Base-by-base conservation (phyloP, 2,113 vertebrate genomes). In the Gymnobelideus leadbeateri region DNA sequence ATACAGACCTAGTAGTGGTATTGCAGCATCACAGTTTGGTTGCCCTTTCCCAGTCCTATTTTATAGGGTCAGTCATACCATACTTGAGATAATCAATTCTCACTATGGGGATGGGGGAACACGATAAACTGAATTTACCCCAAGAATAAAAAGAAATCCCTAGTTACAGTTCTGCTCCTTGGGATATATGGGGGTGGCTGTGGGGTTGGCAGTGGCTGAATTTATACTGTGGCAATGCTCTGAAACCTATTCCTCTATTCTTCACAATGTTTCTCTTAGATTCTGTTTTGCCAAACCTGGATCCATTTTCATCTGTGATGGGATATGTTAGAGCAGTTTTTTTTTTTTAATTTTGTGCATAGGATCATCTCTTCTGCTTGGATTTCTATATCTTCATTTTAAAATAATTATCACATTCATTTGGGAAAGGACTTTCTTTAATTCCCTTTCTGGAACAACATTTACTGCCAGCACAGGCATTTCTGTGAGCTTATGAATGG, bases 361-460 rank as follows among this genome's bases (percentile, higher is more conserved):
- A 95, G 89, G 53, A 16, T 0, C 5, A 96, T 2, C 0, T 95
- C 94, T 96, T 90, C 14, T 68, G 43, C 4, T 21, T 77, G 0
- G 3, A 31, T 3, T 55, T 1, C 43, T n/a, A 43, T n/a, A 23
- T 93, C 96, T 93, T 52, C 68, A 31, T 89, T 93, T 46, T 96
- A 95, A 91, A 49, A 52, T 52, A 47, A 68, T 4, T 57, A 57
- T 53, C 84, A 43, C 26, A 6, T 92, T 57, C 23, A 47, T 93
- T 46, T 52, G 23, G 89, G 52, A 37, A 51, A 92, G 91, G 91
- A 77, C 37, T 95, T 23, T 21, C 90, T 93, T 89, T 84, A 96
- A 94, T 21, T 25, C 47, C 95, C 61, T 52, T 89, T 95, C 28
- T 54, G 94, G 51, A 7, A 90, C 4, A 68, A 53, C 92, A 93